phyloP scores from a whole-genome alignment of 2,113 vertebrate genomes.

The Acrocephalus arundinaceus region DNA sequence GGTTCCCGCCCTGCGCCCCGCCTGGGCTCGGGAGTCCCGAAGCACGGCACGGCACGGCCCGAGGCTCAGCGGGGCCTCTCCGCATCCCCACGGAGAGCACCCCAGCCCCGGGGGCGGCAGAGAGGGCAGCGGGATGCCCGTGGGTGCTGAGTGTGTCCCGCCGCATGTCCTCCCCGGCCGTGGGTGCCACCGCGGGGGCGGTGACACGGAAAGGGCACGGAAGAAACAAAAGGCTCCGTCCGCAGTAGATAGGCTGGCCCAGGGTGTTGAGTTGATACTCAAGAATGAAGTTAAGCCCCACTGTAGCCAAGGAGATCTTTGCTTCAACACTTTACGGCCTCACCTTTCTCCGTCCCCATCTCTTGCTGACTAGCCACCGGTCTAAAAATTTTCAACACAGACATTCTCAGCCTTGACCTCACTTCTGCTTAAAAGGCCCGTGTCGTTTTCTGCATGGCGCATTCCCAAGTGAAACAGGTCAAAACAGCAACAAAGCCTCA shows the following conservation, averaged over 20 bases:
- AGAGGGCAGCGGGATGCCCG: not conserved
- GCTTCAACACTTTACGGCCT: not conserved
- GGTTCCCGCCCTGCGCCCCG: not conserved
- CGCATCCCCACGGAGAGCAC: not conserved
- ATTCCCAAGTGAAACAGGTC: not conserved
- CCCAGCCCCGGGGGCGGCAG: not conserved
- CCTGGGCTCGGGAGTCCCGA: not conserved
- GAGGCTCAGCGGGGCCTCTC: not conserved
- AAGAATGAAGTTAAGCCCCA: fast-evolving
- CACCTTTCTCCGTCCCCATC: not conserved
- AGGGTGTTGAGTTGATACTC: fast-evolving
- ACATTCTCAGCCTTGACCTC: not conserved
- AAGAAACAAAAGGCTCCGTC: not conserved
- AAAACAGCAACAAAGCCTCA: not conserved
- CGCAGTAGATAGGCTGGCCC: fast-evolving
- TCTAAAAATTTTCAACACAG: too few species aligned
- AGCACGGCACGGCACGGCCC: too few species aligned
- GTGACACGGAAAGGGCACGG: fast-evolving
- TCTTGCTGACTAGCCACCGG: not conserved
- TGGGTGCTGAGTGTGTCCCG: not conserved
- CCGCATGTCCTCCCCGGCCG: too few species aligned
- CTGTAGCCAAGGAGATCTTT: not conserved
- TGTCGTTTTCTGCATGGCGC: not conserved
- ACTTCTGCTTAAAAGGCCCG: not conserved
- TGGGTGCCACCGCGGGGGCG: fast-evolving